These are phyloP conservation scores for Chamaea fasciata DNA, from an alignment of 2,113 vertebrate species.

Conservation along the genomic window DNA sequence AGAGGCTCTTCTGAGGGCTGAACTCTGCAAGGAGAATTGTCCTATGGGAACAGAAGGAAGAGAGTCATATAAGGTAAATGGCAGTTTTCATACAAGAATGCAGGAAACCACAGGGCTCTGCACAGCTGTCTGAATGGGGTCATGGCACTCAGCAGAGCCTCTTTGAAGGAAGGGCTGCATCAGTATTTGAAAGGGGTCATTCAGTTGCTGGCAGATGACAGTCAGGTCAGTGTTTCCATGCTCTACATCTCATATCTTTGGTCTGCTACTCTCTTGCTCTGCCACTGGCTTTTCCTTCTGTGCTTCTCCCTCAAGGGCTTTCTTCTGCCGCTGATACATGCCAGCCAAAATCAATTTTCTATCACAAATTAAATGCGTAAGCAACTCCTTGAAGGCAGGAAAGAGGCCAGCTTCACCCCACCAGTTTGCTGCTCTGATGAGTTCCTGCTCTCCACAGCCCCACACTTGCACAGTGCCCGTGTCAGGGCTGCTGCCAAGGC, in stretches of 20 bases:
- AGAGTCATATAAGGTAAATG: neutral
- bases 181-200: neutral
- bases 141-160: neutral
- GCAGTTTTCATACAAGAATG: neutral
- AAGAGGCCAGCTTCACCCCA: neutral
- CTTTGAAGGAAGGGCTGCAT: neutral
- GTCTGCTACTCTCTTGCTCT: neutral
- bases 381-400: neutral
- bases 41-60: neutral
- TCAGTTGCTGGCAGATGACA: neutral
- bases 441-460: neutral
- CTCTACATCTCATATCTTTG: neutral
- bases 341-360: neutral
- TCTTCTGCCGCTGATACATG: neutral
- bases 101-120: neutral
- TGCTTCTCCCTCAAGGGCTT: neutral
- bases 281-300: neutral
- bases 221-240: neutral
- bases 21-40: neutral
- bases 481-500: neutral
- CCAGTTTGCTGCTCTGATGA: neutral
- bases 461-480: fast-evolving
- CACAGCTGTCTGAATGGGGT: neutral
- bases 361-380: neutral
- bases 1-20: neutral